phyloP scores from a whole-genome alignment of 2,797 vertebrate genomes.

The Coregonus suidteri region DNA sequence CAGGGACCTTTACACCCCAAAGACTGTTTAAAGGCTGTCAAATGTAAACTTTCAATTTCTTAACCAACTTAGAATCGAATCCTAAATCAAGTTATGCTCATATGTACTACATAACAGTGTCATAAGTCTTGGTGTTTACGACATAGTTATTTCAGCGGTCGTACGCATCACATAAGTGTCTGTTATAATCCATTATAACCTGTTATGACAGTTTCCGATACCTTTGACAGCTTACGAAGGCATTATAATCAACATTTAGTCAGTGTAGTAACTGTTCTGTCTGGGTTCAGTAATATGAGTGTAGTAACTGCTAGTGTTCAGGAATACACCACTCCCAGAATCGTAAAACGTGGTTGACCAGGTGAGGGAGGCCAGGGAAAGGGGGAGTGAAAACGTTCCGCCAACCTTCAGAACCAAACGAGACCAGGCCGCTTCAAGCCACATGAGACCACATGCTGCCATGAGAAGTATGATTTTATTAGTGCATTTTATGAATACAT shows the following conservation, averaged over 20 bases:
- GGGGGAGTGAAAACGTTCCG: slow-evolving; percentile 38
- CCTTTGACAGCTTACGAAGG: neutral
- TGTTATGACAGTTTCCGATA: neutral
- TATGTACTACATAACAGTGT: neutral
- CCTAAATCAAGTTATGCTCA: neutral
- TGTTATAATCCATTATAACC: slow-evolving; percentile 7
- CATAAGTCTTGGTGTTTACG: neutral
- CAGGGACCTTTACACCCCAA: neutral
- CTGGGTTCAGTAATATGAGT: neutral
- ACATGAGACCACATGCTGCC: slow-evolving; percentile 50
- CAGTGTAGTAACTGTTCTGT: neutral
- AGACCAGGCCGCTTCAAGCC: slow-evolving; percentile 30
- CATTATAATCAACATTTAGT: slow-evolving; percentile 19
- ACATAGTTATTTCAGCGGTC: slow-evolving; percentile 13
- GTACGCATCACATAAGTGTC: neutral
- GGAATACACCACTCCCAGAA: slow-evolving; percentile 56
- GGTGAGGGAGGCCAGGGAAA: slow-evolving; percentile 58
- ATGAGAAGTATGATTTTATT: slow-evolving; percentile 63
- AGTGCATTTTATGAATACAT: slow-evolving; percentile 68
- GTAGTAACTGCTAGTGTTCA: slow-evolving; percentile 35
- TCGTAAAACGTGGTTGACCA: slow-evolving; percentile 63
- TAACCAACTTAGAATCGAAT: neutral
- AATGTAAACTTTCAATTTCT: neutral
- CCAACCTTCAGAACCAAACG: slow-evolving; percentile 32
- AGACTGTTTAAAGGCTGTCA: neutral